A percentile compares a stretch with the other conserved stretches of the same genome.
Evolutionary conservation across 2,888 invertebrate species (phyloP).

Genomic region (Meteorus cinctellus): DNA sequence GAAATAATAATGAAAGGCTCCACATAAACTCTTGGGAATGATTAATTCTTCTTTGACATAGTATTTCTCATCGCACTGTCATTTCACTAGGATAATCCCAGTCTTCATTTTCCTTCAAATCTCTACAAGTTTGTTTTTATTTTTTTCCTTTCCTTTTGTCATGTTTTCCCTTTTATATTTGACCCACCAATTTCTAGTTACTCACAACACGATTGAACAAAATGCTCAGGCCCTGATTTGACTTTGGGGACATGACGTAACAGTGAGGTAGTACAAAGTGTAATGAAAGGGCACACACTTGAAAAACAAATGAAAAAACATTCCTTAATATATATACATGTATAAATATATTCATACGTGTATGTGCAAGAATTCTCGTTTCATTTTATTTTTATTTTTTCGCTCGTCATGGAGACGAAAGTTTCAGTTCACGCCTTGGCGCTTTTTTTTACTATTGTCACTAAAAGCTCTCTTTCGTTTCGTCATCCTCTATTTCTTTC

Average conservation of each 20-base stretch:
- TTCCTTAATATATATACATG: background rate
- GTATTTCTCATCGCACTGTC: slow-evolving; percentile 20
- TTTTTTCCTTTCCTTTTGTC: background rate
- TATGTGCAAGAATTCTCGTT: slow-evolving; percentile 49
- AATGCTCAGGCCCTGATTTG: slow-evolving; percentile 59
- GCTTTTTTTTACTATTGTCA: slow-evolving; percentile 59
- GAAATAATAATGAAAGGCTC: background rate
- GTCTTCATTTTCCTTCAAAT: slow-evolving; percentile 14
- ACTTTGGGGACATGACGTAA: slow-evolving; percentile 47
- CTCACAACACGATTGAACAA: slow-evolving; percentile 47
- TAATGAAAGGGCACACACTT: slow-evolving; percentile 60
- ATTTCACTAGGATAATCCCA: slow-evolving; percentile 16
- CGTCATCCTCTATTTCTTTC: background rate
- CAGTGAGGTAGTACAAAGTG: slow-evolving; percentile 51
- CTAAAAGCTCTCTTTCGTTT: slow-evolving; percentile 53
- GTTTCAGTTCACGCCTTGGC: slow-evolving; percentile 58
- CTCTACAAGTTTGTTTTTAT: slow-evolving; percentile 7
- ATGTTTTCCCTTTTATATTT: background rate
- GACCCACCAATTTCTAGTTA: slow-evolving; percentile 11
- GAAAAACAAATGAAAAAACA: slow-evolving; percentile 48
- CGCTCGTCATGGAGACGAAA: slow-evolving; percentile 38
- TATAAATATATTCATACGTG: slow-evolving; percentile 18
- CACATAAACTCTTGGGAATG: background rate
- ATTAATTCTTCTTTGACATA: slow-evolving; percentile 3
- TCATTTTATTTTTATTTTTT: slow-evolving; percentile 39